Percentiles rank a stretch among this genome's conserved stretches.
phyloP scores from a whole-genome alignment of 2,888 invertebrate species.

The Tetragonula carbonaria region DNA sequence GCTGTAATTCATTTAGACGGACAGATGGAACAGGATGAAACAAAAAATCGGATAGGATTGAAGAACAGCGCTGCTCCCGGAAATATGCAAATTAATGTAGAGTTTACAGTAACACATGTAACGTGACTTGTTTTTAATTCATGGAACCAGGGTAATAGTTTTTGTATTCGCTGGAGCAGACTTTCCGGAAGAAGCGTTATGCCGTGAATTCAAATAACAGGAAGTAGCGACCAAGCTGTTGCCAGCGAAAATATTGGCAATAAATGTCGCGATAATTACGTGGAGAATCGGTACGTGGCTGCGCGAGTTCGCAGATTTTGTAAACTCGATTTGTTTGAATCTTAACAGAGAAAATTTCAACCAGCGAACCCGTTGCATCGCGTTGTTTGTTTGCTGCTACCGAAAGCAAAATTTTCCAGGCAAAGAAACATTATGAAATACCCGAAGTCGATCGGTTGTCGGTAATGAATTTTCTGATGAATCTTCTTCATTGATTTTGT shows the following conservation, averaged over 20 bases:
- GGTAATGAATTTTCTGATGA: slow-evolving; percentile 31
- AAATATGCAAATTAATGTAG: background rate
- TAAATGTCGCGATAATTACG: slow-evolving; percentile 56
- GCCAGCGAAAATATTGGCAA: slow-evolving; percentile 59
- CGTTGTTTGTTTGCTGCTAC: background rate
- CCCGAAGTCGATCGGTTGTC: background rate
- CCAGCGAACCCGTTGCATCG: background rate
- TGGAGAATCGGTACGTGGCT: slow-evolving; percentile 53
- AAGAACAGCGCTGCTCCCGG: background rate
- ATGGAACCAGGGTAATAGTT: background rate
- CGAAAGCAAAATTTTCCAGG: slow-evolving; percentile 8
- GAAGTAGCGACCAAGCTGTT: slow-evolving; percentile 54
- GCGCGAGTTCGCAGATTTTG: slow-evolving; percentile 27
- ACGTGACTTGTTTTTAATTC: background rate
- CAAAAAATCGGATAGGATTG: background rate
- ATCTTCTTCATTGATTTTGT: slow-evolving; percentile 2
- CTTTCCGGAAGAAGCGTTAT: background rate
- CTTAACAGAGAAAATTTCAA: slow-evolving; percentile 12
- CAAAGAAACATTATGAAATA: slow-evolving; percentile 20
- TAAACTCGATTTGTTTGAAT: slow-evolving; percentile 19
- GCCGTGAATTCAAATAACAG: slow-evolving; percentile 28
- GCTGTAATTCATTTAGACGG: background rate
- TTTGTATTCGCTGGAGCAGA: background rate
- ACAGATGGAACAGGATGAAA: background rate
- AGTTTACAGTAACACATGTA: background rate